Conservation (phyloP, 2,888 invertebrate genomes). For the Eledone cirrhosa region DNA sequence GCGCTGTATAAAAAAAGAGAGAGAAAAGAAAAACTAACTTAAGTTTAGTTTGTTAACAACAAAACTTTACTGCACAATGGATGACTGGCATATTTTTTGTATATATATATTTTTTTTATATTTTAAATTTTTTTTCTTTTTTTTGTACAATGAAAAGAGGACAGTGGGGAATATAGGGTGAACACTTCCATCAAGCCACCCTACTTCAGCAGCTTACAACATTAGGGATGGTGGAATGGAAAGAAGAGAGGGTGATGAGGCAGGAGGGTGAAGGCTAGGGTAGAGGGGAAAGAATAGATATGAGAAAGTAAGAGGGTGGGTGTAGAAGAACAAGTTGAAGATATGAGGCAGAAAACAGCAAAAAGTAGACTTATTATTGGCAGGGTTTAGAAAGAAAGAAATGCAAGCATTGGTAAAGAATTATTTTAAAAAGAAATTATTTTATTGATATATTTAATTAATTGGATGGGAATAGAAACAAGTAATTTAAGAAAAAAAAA, state of each 20-base stretch:
- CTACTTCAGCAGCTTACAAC: slow-evolving; percentile 29
- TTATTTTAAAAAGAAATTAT: too few species aligned
- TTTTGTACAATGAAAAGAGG: slow-evolving; percentile 29
- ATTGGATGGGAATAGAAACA: too few species aligned
- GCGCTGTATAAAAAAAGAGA: neutral
- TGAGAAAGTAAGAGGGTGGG: neutral
- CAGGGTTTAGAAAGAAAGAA: too few species aligned
- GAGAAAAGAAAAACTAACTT: neutral
- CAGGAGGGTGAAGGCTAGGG: too few species aligned
- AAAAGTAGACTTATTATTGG: neutral
- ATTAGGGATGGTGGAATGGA: neutral
- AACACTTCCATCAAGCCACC: slow-evolving; percentile 13
- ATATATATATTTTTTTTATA: too few species aligned
- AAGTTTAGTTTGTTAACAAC: slow-evolving; percentile 26
- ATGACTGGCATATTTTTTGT: slow-evolving; percentile 19
- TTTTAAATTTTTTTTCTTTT: too few species aligned
- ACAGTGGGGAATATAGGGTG: neutral
- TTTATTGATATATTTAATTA: too few species aligned
- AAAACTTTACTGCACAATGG: slow-evolving; percentile 29
- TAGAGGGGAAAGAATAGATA: neutral
- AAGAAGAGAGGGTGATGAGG: neutral
- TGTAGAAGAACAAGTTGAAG: neutral
- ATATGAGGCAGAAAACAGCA: neutral
- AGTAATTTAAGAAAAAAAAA: too few species aligned
- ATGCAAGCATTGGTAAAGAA: neutral